These are phyloP conservation scores for Natator depressus DNA, from an alignment of 2,113 vertebrate species.

Conservation along the genomic window DNA sequence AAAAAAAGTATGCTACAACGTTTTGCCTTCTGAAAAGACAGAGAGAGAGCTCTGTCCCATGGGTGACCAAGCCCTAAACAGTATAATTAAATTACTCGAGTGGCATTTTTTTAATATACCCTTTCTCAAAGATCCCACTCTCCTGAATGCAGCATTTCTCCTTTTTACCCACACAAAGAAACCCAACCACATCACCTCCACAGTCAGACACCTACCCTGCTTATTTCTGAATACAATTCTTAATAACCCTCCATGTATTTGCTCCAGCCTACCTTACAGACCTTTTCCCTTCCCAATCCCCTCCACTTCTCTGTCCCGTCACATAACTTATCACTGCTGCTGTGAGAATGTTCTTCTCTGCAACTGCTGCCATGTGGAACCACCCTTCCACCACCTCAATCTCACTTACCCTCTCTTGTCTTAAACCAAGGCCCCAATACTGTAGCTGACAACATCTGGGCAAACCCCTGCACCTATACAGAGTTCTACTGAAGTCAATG, in stretches of 20 bases:
- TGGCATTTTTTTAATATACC: not conserved
- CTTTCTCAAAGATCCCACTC: not conserved
- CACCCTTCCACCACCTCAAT: not conserved
- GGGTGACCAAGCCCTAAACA: not conserved
- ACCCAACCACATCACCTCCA: not conserved
- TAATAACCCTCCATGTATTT: not conserved
- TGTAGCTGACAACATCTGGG: rapidly evolving
- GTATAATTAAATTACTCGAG: not conserved
- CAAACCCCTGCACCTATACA: not conserved
- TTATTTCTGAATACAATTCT: not conserved
- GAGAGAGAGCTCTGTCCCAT: not conserved
- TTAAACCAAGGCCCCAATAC: not conserved
- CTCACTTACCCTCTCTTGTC: not conserved
- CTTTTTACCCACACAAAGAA: not conserved
- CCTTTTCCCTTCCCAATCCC: not conserved
- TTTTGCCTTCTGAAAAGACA: not conserved
- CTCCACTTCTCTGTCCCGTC: not conserved
- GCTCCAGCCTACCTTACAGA: not conserved
- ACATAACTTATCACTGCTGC: not conserved
- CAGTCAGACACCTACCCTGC: not conserved
- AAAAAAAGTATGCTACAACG: not conserved
- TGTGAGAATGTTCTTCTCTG: not conserved
- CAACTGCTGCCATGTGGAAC: not conserved
- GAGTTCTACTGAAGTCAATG: not conserved
- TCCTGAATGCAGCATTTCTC: not conserved